Evolutionary conservation across 2,113 vertebrate species (phyloP).

Genomic region (Zosterops lateralis): DNA sequence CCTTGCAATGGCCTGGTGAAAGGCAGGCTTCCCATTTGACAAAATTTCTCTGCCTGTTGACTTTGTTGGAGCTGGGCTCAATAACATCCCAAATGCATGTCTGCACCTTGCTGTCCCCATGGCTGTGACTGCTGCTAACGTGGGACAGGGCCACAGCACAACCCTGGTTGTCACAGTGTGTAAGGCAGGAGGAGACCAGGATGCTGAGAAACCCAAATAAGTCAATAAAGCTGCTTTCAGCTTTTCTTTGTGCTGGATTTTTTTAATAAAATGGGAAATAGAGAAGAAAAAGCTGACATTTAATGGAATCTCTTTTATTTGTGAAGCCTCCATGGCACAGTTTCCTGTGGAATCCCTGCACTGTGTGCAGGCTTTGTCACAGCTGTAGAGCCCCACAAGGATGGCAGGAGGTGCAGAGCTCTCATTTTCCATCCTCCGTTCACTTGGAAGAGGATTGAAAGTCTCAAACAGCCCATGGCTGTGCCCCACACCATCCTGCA

Average conservation of each 20-base stretch:
- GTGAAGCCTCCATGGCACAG: not conserved
- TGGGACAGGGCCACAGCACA: not conserved
- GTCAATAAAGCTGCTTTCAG: not conserved
- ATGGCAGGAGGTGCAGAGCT: not conserved
- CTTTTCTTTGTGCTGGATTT: not conserved
- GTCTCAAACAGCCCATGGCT: not conserved
- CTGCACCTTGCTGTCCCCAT: accelerated
- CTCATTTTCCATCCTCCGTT: not conserved
- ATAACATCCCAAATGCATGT: accelerated
- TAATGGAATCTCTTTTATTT: not conserved
- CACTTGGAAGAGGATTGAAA: accelerated
- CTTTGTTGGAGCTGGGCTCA: not conserved
- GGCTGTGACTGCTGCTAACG: accelerated
- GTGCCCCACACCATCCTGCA: accelerated
- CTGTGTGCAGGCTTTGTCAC: accelerated
- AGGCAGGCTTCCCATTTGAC: not conserved
- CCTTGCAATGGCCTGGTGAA: not conserved
- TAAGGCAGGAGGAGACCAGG: not conserved
- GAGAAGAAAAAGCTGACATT: not conserved
- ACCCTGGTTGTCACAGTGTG: not conserved
- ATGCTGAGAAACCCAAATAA: not conserved
- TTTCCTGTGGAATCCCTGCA: not conserved
- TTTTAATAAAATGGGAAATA: not conserved
- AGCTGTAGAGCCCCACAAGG: not conserved
- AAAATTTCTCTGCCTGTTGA: not conserved